Conservation (phyloP, 2,113 vertebrate genomes). For the Elaphurus davidianus region DNA sequence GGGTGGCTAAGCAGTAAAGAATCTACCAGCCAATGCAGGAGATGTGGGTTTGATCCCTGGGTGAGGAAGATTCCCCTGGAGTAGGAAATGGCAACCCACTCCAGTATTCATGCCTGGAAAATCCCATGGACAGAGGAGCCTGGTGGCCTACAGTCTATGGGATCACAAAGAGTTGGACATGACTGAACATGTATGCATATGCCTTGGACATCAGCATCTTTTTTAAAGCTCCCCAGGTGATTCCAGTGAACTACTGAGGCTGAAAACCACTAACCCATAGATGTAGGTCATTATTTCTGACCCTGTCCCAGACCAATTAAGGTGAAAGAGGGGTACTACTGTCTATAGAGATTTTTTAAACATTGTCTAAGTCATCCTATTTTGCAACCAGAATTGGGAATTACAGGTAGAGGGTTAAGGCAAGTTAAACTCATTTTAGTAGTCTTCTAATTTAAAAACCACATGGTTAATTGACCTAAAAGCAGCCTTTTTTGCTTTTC, state of each 20-base stretch:
- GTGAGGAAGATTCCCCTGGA: background rate
- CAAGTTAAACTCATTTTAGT: background rate
- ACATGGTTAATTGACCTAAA: background rate
- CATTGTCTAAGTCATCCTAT: background rate
- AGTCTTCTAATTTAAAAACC: background rate
- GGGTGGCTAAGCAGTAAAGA: background rate
- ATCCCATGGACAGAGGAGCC: background rate
- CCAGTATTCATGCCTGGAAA: background rate
- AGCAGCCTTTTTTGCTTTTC: background rate
- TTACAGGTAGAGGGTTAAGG: background rate
- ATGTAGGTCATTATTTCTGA: background rate
- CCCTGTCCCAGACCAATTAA: background rate
- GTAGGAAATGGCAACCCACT: background rate
- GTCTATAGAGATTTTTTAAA: background rate
- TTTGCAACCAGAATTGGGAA: background rate
- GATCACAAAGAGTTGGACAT: fast-evolving
- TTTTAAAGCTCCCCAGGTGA: background rate
- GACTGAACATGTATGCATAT: background rate
- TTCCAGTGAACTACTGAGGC: background rate
- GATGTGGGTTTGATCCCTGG: background rate
- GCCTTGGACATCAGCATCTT: background rate
- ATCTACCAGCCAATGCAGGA: background rate
- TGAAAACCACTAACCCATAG: background rate
- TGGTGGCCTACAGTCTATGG: background rate
- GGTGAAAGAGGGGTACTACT: background rate